phyloP scores from a whole-genome alignment of 2,888 invertebrate species.

The Agrotis segetum region DNA sequence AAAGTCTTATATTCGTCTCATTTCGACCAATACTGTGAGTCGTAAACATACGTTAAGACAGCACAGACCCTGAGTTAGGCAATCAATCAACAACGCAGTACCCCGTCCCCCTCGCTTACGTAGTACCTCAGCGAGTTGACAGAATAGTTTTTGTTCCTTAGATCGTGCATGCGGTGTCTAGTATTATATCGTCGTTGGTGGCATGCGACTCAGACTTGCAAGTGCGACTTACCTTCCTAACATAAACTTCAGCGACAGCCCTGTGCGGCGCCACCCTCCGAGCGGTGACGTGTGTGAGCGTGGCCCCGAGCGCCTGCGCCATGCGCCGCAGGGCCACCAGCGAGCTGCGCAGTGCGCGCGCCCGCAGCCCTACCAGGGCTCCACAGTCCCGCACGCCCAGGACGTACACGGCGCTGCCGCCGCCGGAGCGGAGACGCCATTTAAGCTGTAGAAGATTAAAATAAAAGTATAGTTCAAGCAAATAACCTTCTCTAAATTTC shows the following conservation, averaged over 20 bases:
- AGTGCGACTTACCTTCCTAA: constrained; percentile 76
- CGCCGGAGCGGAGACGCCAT: constrained; percentile 97
- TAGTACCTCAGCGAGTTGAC: too few species aligned
- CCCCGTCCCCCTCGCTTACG: too few species aligned
- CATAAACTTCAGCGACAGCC: constrained; percentile 95
- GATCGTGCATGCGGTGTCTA: too few species aligned
- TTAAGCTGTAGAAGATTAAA: constrained; percentile 93
- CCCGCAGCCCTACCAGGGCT: constrained; percentile 95
- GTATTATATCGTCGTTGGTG: too few species aligned
- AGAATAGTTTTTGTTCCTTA: too few species aligned
- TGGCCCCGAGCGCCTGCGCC: constrained; percentile 97
- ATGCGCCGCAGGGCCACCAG: constrained; percentile 96
- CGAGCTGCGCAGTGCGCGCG: constrained; percentile 96
- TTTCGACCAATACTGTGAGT: too few species aligned
- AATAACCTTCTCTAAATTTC: too few species aligned
- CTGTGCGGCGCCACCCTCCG: constrained; percentile 85
- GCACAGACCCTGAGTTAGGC: too few species aligned
- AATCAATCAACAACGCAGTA: too few species aligned
- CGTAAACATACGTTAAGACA: too few species aligned
- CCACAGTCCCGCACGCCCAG: constrained; percentile 98
- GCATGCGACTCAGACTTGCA: not conserved
- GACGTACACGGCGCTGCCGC: constrained; percentile 99
- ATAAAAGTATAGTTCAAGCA: not conserved
- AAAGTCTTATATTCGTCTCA: too few species aligned
- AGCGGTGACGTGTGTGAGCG: constrained; percentile 82